Base-by-base conservation (phyloP, 2,888 invertebrate species). In the Hirtodrosophila cameraria region DNA sequence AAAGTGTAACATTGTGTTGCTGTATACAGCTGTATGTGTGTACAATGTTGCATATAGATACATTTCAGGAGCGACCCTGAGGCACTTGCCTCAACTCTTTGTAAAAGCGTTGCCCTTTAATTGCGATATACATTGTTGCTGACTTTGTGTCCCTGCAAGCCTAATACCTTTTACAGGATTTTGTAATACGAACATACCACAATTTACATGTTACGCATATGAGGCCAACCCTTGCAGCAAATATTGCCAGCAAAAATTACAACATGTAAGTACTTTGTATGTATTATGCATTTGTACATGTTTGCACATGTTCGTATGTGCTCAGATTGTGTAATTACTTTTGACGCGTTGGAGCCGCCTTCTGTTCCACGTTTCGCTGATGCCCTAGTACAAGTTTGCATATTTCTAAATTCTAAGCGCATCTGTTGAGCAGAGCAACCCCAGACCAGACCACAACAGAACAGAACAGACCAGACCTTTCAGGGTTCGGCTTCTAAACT, bases 81-180 rank as follows among this genome's bases (percentile, higher is more conserved):
- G 60, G 35, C 60, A 9, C 3, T 54, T 28, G 60, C 42, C 36
- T 48, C 46, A 58, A 50, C 36, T 1, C 36, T 0, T 36, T 53
- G 69, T 83, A 80, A 55, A 30, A 33, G 33, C 38, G 18, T 3
- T 7, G 16, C 8, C 8, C 36, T 57, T 55, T 70, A 62, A 66
- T 15, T 43, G 25, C 12, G 8, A 8, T 16, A 70, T n/a, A 72
- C 61, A 57, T 52, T 75, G 66, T 62, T 46, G 67, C 60, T 27
- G 41, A 16, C 62, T 58, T 11, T 9, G 25, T 1, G 13, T 35
- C 55, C 52, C 88, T 89, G 88, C 9, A 36, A 66, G 76, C 88
- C 88, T 88, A 86, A 62, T 89, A 86, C 69, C 71, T 88, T 89
- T 89, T 89, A 89, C 88, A 89, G 89, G 82, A 88, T 77, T 88